These are phyloP conservation scores for Andricus quercusramuli DNA, from an alignment of 2,888 invertebrate genomes.

Conservation along the genomic window DNA sequence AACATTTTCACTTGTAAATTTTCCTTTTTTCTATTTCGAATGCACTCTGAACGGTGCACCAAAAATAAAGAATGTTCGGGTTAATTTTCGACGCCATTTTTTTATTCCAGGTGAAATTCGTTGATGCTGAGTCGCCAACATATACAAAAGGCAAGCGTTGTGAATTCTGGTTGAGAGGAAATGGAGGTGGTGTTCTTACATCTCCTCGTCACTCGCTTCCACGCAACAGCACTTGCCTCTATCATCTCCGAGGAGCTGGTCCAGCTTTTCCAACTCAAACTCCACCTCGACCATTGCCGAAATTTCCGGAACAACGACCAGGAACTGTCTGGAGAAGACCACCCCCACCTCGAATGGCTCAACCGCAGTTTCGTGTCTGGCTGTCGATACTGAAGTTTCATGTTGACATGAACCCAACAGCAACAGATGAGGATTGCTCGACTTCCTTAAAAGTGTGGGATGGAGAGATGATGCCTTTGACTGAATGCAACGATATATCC, in stretches of 20 bases:
- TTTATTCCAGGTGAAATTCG: conserved; percentile 86
- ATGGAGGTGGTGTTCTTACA: conserved; percentile 88
- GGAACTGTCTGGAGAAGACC: conserved; percentile 79
- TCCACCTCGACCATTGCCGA: conserved; percentile 75
- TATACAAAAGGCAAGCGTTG: conserved; percentile 93
- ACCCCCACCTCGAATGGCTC: conserved; percentile 80
- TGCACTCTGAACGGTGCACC: too few relatives aligned
- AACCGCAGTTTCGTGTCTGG: conserved; percentile 90
- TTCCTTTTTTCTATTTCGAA: too few relatives aligned
- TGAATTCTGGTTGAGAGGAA: conserved; percentile 92
- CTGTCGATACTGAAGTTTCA: conserved; percentile 92
- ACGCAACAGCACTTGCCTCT: conserved; percentile 93
- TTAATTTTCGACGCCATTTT: not conserved
- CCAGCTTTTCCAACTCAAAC: conserved; percentile 81
- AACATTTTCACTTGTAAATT: too few relatives aligned
- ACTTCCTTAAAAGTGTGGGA: conserved; percentile 94
- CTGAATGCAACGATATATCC: conserved; percentile 90
- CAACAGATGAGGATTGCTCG: conserved; percentile 87
- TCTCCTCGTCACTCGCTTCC: conserved; percentile 92
- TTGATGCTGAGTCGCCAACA: conserved; percentile 90
- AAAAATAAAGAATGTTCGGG: too few relatives aligned
- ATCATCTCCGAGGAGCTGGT: conserved; percentile 86
- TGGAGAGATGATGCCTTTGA: conserved; percentile 84
- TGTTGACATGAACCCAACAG: conserved; percentile 85
- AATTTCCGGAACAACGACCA: conserved; percentile 75